A percentile compares a stretch with the other conserved stretches of the same genome.
These are phyloP conservation scores for Platynereis dumerilii DNA, from an alignment of 2,888 invertebrate genomes.

Conservation along the genomic window DNA sequence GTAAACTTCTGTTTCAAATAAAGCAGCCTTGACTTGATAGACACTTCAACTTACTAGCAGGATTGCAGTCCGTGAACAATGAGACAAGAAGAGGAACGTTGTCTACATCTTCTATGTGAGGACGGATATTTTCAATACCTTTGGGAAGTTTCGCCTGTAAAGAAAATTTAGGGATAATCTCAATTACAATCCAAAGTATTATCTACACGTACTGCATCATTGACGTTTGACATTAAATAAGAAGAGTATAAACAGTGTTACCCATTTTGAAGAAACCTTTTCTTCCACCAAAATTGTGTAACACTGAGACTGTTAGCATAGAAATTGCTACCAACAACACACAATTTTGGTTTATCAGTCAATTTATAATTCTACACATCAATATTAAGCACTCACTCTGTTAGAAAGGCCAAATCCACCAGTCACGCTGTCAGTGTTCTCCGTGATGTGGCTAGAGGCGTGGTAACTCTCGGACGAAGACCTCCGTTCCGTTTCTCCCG, in stretches of 20 bases:
- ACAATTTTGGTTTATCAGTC: neutral
- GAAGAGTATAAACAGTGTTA: no score
- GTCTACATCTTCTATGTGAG: slow-evolving; percentile 93
- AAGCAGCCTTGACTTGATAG: no score
- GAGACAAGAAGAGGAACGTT: slow-evolving; percentile 97
- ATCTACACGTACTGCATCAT: no score
- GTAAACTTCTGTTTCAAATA: no score
- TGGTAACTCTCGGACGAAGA: slow-evolving; percentile 48
- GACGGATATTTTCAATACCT: slow-evolving; percentile 95
- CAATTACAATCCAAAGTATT: no score
- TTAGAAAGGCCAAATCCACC: slow-evolving; percentile 51
- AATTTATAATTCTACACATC: no score
- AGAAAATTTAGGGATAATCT: no score
- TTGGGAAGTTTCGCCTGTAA: slow-evolving; percentile 84
- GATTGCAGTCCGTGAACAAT: slow-evolving; percentile 95
- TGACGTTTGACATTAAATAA: no score
- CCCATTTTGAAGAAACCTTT: no score
- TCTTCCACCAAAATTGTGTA: no score
- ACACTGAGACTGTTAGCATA: no score
- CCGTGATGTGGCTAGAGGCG: slow-evolving; percentile 56
- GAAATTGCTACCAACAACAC: no score
- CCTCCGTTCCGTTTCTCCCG: slow-evolving; percentile 12
- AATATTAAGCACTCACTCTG: slow-evolving; percentile 50
- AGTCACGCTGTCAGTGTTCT: slow-evolving; percentile 56
- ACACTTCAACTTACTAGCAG: slow-evolving; percentile 67